Evolutionary conservation across 2,888 invertebrate genomes (phyloP), one percentile per base, ranked within the genome.

Genomic region (Rhagophthalmus giganteus): DNA sequence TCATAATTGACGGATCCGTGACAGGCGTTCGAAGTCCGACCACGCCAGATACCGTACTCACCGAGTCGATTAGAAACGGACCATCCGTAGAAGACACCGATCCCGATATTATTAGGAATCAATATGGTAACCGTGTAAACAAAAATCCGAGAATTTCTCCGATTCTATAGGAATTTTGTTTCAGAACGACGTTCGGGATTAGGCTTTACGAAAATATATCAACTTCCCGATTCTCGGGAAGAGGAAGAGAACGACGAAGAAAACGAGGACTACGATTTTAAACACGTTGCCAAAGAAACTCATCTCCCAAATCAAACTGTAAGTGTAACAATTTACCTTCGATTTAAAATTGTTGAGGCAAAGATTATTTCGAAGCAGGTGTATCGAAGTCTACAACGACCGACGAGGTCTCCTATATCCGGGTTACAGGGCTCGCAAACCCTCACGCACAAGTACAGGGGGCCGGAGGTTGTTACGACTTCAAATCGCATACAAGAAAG

Each of bases 401-500:
- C 58, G 51, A 58, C 52, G 39, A 44, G 61, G 62, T 62, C 57
- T 42, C 60, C 58, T 45, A 60, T 59, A 45, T 55, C 61, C 34
- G 64, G 63, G 53, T 65, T 63, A 67, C 73, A 77, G 8, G 87
- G 88, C 67, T 84, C 88, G 69, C 88, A 88, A 70, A 87, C 88
- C 55, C 79, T 88, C 50, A 87, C 88, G 55, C 87, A 88, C 68
- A 88, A 88, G 75, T 82, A 88, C 60, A 82, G 88, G 67, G 85
- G 88, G 66, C 90, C 90, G 58, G 90, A 90, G 76, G 88, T 90
- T 62, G 89, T 90, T 59, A 90, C 90, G 63, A 89, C 90, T 56
- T 90, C 90, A 59, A 90, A 90, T 79, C 84, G 89, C 70, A 90
- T 90, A 77, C 90, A 90, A 76, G 90, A 90, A 78, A 90, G 90